Evolutionary conservation across 1,140 invertebrate genomes (phyloP).

Genomic region (Rhagoletis pomonella): DNA sequence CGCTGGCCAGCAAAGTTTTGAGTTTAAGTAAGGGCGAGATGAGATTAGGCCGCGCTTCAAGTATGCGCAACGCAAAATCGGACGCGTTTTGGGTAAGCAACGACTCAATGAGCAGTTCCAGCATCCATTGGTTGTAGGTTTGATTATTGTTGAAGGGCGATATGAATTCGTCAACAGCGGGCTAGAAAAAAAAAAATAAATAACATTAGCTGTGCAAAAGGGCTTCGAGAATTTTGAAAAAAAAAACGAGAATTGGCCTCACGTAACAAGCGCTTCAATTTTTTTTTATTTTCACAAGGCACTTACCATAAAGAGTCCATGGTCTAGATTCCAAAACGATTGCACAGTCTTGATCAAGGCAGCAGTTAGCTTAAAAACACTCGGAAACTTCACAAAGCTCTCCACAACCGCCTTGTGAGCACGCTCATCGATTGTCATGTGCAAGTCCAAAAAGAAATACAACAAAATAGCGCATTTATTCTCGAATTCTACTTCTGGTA

Average conservation of each 20-base stretch:
- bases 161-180: slow-evolving; percentile 76
- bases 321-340: slow-evolving; percentile 91
- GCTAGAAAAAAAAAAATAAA: slow-evolving; percentile 67
- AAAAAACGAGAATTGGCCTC: neutral
- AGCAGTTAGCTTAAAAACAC: slow-evolving; percentile 82
- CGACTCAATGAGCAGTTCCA: slow-evolving; percentile 62
- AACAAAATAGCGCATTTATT: slow-evolving; percentile 86
- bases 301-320: slow-evolving; percentile 81
- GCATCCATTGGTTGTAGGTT: slow-evolving; percentile 75
- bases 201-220: neutral
- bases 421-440: slow-evolving; percentile 77
- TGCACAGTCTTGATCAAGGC: slow-evolving; percentile 85
- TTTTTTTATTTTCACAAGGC: neutral
- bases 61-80: slow-evolving; percentile 62
- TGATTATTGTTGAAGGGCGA: slow-evolving; percentile 73
- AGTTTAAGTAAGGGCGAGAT: slow-evolving; percentile 60
- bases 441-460: slow-evolving; percentile 88
- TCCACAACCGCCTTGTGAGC: slow-evolving; percentile 74
- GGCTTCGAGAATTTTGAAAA: neutral
- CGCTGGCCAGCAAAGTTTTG: slow-evolving; percentile 64
- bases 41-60: slow-evolving; percentile 56
- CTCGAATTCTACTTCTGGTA: slow-evolving; percentile 78
- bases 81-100: slow-evolving; percentile 59
- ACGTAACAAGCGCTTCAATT: neutral
- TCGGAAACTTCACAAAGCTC: slow-evolving; percentile 83